phyloP scores from a whole-genome alignment of 2,113 vertebrate species.

The Elanus axillaris region DNA sequence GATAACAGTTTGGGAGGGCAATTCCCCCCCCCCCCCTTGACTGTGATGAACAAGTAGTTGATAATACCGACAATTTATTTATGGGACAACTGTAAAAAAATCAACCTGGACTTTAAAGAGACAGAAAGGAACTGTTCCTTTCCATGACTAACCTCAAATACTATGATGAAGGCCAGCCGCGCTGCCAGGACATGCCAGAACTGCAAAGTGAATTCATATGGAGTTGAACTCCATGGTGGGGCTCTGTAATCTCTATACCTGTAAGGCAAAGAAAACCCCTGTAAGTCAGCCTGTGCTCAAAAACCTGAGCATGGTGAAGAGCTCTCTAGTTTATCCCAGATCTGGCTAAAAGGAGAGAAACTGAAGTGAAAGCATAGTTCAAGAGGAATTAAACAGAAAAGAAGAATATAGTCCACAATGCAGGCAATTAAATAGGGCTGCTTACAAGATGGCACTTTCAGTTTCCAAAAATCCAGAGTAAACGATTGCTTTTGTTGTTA shows the following conservation, averaged over 20 bases:
- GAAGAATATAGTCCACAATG: background rate
- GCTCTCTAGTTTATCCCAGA: background rate
- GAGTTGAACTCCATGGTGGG: constrained; percentile 86
- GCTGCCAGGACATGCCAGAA: constrained; percentile 98
- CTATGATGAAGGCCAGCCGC: constrained; percentile 94
- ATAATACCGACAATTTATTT: background rate
- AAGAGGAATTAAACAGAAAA: background rate
- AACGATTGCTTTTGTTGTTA: background rate
- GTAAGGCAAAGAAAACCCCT: background rate
- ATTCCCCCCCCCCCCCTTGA: background rate
- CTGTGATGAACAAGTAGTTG: background rate
- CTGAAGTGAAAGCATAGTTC: background rate
- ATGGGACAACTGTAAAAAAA: background rate
- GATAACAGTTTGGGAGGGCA: background rate
- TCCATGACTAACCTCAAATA: constrained; percentile 88
- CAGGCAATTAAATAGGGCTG: background rate
- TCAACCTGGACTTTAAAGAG: background rate
- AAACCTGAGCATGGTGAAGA: background rate
- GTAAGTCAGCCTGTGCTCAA: background rate
- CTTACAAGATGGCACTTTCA: background rate
- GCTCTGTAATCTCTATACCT: constrained; percentile 95
- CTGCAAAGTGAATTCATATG: constrained; percentile 94
- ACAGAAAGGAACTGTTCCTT: background rate
- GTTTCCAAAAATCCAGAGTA: background rate
- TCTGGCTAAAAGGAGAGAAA: background rate